phyloP scores from a whole-genome alignment of 1,140 invertebrate species.

The Sweltsa coloradensis region DNA sequence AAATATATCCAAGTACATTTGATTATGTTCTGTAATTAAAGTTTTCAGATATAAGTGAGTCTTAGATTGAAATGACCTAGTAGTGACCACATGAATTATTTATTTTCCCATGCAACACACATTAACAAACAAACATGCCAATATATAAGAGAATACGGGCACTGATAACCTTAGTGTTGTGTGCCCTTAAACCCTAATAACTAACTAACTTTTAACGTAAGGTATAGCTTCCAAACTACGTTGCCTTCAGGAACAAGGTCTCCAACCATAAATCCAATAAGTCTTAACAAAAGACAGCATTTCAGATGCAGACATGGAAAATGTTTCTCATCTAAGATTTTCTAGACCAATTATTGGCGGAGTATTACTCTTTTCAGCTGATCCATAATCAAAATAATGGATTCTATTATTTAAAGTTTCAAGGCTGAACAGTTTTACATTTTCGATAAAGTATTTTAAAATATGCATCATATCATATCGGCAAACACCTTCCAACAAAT shows the following conservation, averaged over 20 bases:
- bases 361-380: constrained; percentile 12
- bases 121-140: no score
- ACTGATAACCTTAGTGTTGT: no score
- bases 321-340: constrained; percentile 9
- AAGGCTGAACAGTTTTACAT: constrained; percentile 12
- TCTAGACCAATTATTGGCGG: constrained; percentile 10
- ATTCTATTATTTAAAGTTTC: constrained; percentile 15
- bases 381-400: constrained; percentile 14
- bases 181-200: no score
- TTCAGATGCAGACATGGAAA: constrained; percentile 20
- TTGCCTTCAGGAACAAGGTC: constrained; percentile 17
- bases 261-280: constrained; percentile 18
- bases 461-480: constrained; percentile 17
- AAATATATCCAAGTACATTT: constrained; percentile 11
- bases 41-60: constrained; percentile 5
- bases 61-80: constrained; percentile 4
- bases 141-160: no score
- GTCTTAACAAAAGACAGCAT: constrained; percentile 16
- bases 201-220: constrained; percentile 14
- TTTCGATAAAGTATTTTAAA: constrained; percentile 14
- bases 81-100: constrained; percentile 18
- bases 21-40: constrained; percentile 11
- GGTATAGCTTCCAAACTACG: constrained; percentile 18
- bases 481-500: constrained; percentile 17
- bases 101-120: no score